Conservation (phyloP, 2,113 vertebrate species). For the Limanda limanda region DNA sequence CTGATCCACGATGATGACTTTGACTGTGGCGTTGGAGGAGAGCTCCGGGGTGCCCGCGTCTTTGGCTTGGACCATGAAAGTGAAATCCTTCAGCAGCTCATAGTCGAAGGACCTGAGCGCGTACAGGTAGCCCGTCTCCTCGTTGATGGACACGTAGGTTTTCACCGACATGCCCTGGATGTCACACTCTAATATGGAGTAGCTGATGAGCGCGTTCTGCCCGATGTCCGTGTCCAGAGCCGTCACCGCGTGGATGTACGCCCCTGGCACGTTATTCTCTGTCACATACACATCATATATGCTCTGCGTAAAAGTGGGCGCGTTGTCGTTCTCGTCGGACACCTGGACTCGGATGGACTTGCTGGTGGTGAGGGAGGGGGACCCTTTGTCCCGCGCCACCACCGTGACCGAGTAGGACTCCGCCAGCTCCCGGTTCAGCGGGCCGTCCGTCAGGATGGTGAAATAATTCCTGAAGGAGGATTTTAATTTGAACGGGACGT, state of each 20-base stretch:
- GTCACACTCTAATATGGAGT: conserved; percentile 94
- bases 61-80: conserved; percentile 91
- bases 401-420: conserved; percentile 94
- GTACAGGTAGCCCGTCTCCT: conserved; percentile 96
- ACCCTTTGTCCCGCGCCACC: conserved; percentile 90
- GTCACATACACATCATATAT: conserved; percentile 96
- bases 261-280: conserved; percentile 97
- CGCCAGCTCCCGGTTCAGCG: conserved; percentile 91
- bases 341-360: conserved; percentile 95
- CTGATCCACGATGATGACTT: conserved; percentile 93
- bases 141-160: conserved; percentile 98
- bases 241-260: conserved; percentile 96
- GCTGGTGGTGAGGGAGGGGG: conserved; percentile 89
- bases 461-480: conserved; percentile 95
- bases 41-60: conserved; percentile 89
- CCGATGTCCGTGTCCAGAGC: conserved; percentile 93
- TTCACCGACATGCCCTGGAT: conserved; percentile 98
- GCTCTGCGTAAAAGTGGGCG: conserved; percentile 92
- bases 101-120: conserved; percentile 97
- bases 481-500: conserved; percentile 95
- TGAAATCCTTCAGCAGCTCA: conserved; percentile 96
- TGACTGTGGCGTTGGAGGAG: conserved; percentile 90
- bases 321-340: conserved; percentile 96
- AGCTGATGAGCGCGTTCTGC: conserved; percentile 90
- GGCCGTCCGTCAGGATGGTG: conserved; percentile 94